Evolutionary conservation across 1,140 invertebrate species (phyloP).

Genomic region (Euura saliciscinereae): DNA sequence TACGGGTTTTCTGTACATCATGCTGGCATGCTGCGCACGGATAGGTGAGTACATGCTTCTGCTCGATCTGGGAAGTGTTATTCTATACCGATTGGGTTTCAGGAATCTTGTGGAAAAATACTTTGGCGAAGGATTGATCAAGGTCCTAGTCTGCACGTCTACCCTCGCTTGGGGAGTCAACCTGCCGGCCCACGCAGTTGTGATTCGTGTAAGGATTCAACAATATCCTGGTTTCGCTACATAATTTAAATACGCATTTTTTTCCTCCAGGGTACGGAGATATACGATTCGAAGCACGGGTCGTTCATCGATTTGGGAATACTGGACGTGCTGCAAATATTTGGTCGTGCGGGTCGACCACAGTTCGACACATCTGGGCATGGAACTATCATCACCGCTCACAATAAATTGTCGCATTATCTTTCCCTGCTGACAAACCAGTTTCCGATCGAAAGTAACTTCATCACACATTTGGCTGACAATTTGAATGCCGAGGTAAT

Average conservation of each 20-base stretch:
- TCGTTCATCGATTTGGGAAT: constrained; percentile 95
- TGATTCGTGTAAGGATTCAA: constrained; percentile 78
- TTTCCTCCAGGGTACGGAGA: constrained; percentile 85
- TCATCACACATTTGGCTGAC: constrained; percentile 89
- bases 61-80: constrained; percentile 14
- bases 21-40: constrained; percentile 89
- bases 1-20: constrained; percentile 95
- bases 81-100: constrained; percentile 26
- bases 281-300: constrained; percentile 96
- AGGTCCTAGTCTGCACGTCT: constrained; percentile 95
- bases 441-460: constrained; percentile 98
- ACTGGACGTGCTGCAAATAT: constrained; percentile 98
- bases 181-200: constrained; percentile 95
- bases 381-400: constrained; percentile 94
- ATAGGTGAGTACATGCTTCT: constrained; percentile 67
- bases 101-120: constrained; percentile 87
- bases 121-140: constrained; percentile 87
- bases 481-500: constrained; percentile 97
- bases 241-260: background rate
- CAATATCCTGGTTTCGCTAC: background rate
- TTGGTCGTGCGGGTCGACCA: constrained; percentile 95
- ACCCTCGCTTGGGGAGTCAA: constrained; percentile 99
- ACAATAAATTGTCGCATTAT: constrained; percentile 94
- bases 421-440: constrained; percentile 94
- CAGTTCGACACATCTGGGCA: constrained; percentile 92